phyloP scores from a whole-genome alignment of 2,888 invertebrate genomes.

The Oithona nana region DNA sequence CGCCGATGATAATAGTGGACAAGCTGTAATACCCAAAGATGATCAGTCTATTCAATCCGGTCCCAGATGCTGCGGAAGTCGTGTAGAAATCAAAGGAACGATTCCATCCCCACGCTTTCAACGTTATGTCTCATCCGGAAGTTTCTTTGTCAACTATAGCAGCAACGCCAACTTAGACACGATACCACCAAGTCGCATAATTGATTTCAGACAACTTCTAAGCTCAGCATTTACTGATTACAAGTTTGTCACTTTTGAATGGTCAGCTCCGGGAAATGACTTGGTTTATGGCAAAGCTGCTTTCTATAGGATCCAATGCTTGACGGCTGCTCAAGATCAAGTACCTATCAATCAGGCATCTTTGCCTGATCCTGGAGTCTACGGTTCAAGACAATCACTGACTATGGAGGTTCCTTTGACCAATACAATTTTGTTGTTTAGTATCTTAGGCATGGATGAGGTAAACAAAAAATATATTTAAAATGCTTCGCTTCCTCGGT shows the following conservation, averaged over 20 bases:
- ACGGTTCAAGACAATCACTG: not conserved
- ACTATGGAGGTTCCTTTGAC: not conserved
- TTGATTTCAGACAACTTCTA: not conserved
- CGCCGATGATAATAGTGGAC: not conserved
- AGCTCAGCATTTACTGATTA: not conserved
- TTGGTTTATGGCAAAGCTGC: not conserved
- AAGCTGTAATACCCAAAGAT: not conserved
- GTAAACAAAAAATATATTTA: not conserved
- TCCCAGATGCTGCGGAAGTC: not conserved
- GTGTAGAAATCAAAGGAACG: not conserved
- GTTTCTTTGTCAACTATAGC: not conserved
- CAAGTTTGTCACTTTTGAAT: not conserved
- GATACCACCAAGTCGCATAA: not conserved
- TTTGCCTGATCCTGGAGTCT: not conserved
- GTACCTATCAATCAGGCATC: not conserved
- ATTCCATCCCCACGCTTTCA: not conserved
- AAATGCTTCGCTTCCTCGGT: too few species aligned
- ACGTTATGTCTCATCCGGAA: not conserved
- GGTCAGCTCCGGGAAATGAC: not conserved
- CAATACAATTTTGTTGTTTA: not conserved
- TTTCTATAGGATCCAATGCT: not conserved
- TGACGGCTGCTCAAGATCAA: not conserved
- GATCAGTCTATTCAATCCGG: not conserved
- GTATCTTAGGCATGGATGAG: not conserved
- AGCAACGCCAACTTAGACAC: not conserved